Evolutionary conservation across 2,888 invertebrate genomes (phyloP).

Genomic region (Ypsolopha scabrella): DNA sequence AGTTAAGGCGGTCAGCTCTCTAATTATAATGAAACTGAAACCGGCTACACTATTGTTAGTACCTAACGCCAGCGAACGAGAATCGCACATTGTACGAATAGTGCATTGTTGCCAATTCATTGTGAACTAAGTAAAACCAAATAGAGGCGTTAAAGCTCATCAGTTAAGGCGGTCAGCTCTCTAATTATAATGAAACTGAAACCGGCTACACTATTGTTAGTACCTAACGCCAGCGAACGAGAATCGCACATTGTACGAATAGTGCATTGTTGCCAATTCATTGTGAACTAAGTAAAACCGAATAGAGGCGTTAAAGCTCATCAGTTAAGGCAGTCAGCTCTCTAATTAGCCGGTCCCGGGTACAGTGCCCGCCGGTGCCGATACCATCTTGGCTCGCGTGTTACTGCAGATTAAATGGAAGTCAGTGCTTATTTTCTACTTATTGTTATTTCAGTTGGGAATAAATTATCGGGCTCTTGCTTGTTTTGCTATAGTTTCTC

Average conservation of each 20-base stretch:
- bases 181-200: too few species aligned
- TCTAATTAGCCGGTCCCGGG: constrained; percentile 14
- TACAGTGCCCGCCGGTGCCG: constrained; percentile 15
- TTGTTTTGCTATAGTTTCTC: too few species aligned
- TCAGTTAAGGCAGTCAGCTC: constrained; percentile 6
- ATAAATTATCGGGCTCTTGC: neutral
- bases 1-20: constrained; percentile 6
- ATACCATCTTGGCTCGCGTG: constrained; percentile 19
- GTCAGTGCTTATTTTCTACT: neutral
- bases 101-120: too few species aligned
- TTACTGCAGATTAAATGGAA: neutral
- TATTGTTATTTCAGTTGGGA: neutral
- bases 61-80: too few species aligned
- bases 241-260: too few species aligned
- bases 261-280: too few species aligned
- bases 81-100: too few species aligned
- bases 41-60: too few species aligned
- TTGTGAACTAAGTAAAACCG: neutral
- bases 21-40: too few species aligned
- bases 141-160: constrained; percentile 7
- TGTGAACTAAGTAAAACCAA: too few species aligned
- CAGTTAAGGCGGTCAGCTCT: constrained; percentile 5
- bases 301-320: constrained; percentile 8
- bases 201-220: too few species aligned
- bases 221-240: too few species aligned